Conservation (phyloP, 2,888 invertebrate species). For the Poecilobothrus nobilitatus region DNA sequence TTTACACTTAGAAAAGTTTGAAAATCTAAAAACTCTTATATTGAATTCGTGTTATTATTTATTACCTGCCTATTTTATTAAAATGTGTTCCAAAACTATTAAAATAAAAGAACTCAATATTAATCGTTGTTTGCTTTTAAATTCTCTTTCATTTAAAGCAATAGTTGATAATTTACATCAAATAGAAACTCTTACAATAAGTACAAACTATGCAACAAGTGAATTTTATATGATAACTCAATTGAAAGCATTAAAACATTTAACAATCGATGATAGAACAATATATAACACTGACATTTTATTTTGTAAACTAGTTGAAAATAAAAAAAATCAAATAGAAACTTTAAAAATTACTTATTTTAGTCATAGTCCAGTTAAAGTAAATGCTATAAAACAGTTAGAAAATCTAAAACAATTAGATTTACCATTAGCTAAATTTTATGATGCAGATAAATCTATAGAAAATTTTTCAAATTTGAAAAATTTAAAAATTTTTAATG, state of each 20-base stretch:
- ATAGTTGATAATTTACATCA: conserved; percentile 15
- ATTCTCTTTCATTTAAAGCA: conserved; percentile 8
- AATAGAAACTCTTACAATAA: conserved; percentile 18
- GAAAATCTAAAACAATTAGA: conserved; percentile 11
- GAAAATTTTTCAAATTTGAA: conserved; percentile 9
- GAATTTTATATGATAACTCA: conserved; percentile 11
- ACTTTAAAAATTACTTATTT: conserved; percentile 11
- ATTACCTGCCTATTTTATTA: conserved; percentile 17
- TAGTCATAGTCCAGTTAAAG: neutral
- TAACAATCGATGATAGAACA: conserved; percentile 14
- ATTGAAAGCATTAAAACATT: conserved; percentile 15
- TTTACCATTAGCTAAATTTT: conserved; percentile 7
- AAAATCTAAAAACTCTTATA: conserved; percentile 17
- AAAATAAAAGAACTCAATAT: conserved; percentile 21
- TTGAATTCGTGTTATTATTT: conserved; percentile 19
- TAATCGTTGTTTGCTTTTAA: conserved; percentile 18
- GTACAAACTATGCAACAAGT: conserved; percentile 13
- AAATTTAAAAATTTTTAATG: conserved; percentile 14
- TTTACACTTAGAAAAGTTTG: conserved; percentile 17
- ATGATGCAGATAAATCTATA: conserved; percentile 13
- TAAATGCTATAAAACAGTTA: neutral
- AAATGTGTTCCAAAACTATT: conserved; percentile 14
- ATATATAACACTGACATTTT: conserved; percentile 7
- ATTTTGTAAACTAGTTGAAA: conserved; percentile 12
- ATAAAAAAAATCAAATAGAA: conserved; percentile 11